Percentiles rank a stretch among this genome's conserved stretches.
Evolutionary conservation across 2,797 vertebrate genomes (phyloP).

Genomic region (Epinephelus malabaricus): DNA sequence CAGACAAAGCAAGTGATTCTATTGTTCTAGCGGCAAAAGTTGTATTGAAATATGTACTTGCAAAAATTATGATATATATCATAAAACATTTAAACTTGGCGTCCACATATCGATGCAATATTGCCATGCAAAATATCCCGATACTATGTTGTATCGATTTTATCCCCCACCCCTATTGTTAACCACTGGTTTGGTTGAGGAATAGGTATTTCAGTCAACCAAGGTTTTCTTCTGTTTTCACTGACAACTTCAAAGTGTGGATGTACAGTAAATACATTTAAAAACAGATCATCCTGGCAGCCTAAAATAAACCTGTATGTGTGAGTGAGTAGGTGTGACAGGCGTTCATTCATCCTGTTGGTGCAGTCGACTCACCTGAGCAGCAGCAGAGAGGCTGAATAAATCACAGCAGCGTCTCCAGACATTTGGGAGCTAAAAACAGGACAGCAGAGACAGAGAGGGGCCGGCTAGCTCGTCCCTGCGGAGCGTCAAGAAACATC

Average conservation of each 20-base stretch:
- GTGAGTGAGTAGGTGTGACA: slow-evolving; percentile 45
- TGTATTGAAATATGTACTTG: no score
- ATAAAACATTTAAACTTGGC: no score
- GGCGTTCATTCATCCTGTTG: slow-evolving; percentile 54
- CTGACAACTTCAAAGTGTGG: neutral
- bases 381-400: slow-evolving; percentile 54
- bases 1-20: no score
- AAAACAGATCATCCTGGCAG: neutral
- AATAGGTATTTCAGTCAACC: no score
- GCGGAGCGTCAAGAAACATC: slow-evolving; percentile 32
- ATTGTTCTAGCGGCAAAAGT: no score
- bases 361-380: slow-evolving; percentile 54
- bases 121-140: no score
- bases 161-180: no score
- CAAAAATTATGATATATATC: no score
- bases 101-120: no score
- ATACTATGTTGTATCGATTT: no score
- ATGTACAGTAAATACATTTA: neutral
- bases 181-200: no score
- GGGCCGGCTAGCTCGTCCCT: slow-evolving; percentile 23
- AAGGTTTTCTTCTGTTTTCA: neutral
- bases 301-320: slow-evolving; percentile 38
- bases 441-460: slow-evolving; percentile 55
- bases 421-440: slow-evolving; percentile 69
- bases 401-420: slow-evolving; percentile 69